Percentiles rank a stretch among this genome's conserved stretches.
phyloP scores from a whole-genome alignment of 2,113 vertebrate genomes.

The Silurus glanis region DNA sequence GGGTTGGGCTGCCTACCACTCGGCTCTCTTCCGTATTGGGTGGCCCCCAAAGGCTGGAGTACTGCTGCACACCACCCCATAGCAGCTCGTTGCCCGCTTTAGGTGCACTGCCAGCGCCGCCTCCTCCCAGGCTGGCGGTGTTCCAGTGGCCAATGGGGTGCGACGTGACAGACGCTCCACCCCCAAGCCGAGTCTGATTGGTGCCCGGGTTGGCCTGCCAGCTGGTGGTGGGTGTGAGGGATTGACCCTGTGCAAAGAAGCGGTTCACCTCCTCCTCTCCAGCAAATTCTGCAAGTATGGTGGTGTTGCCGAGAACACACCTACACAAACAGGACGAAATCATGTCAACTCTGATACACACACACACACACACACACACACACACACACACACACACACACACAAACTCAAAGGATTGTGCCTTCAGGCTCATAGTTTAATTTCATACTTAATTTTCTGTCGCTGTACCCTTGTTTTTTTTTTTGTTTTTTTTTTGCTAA shows the following conservation, averaged over 20 bases:
- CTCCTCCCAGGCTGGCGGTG: conserved; percentile 83
- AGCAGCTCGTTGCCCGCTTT: conserved; percentile 86
- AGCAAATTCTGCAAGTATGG: conserved; percentile 97
- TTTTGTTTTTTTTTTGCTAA: too few species aligned
- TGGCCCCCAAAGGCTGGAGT: conserved; percentile 96
- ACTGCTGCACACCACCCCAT: conserved; percentile 92
- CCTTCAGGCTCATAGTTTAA: not conserved
- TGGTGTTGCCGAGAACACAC: conserved; percentile 99
- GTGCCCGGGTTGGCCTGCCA: conserved; percentile 90
- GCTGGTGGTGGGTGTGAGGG: conserved; percentile 90
- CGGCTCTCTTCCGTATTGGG: conserved; percentile 84
- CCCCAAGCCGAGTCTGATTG: conserved; percentile 83
- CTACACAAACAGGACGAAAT: conserved; percentile 61
- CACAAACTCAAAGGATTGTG: conserved; percentile 47
- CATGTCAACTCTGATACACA: not conserved
- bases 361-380: not conserved
- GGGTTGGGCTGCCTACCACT: conserved; percentile 90
- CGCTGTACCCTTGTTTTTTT: not conserved
- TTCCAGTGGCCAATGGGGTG: conserved; percentile 94
- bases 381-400: not conserved
- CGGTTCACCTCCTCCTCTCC: conserved; percentile 97
- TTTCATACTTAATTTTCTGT: not conserved
- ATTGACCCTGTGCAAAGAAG: conserved; percentile 95
- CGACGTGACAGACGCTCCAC: conserved; percentile 72
- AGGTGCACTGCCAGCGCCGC: conserved; percentile 81